Evolutionary conservation across 2,888 invertebrate species (phyloP).

Genomic region (Vanessa cardui): DNA sequence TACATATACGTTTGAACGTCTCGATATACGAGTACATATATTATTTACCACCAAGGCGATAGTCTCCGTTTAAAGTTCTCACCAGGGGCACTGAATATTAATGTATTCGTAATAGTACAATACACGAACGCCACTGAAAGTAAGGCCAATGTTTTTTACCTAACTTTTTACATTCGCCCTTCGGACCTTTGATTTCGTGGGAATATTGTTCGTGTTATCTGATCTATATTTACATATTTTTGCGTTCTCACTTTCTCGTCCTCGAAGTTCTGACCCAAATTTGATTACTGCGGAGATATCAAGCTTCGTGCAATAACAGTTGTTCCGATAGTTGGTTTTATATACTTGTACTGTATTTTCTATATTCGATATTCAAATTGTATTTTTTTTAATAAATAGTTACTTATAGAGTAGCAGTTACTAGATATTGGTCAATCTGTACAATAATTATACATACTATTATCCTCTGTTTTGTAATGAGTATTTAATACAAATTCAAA

Average conservation of each 20-base stretch:
- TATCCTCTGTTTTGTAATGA: too few species aligned
- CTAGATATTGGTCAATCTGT: too few species aligned
- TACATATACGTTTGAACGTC: too few species aligned
- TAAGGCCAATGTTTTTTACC: not conserved
- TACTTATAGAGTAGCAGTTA: too few species aligned
- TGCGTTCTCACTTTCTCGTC: constrained; percentile 33
- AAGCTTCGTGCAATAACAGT: constrained; percentile 39
- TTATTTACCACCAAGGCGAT: too few species aligned
- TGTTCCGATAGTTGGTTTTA: constrained; percentile 37
- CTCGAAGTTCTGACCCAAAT: constrained; percentile 44
- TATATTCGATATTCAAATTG: not conserved
- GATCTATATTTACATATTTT: constrained; percentile 47
- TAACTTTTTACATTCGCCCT: constrained; percentile 8
- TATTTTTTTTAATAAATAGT: not conserved
- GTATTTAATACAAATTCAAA: too few species aligned
- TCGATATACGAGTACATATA: too few species aligned
- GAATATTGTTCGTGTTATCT: constrained; percentile 41
- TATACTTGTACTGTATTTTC: not conserved
- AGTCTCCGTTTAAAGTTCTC: too few species aligned
- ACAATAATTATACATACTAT: too few species aligned
- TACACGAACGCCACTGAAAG: not conserved
- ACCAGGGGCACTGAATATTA: not conserved
- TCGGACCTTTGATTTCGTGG: constrained; percentile 37
- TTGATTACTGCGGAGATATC: constrained; percentile 45
- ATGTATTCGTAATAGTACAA: not conserved